Percentiles rank a stretch among this genome's conserved stretches.
Evolutionary conservation across 2,888 invertebrate species (phyloP).

Genomic region (Cephonodes hylas): DNA sequence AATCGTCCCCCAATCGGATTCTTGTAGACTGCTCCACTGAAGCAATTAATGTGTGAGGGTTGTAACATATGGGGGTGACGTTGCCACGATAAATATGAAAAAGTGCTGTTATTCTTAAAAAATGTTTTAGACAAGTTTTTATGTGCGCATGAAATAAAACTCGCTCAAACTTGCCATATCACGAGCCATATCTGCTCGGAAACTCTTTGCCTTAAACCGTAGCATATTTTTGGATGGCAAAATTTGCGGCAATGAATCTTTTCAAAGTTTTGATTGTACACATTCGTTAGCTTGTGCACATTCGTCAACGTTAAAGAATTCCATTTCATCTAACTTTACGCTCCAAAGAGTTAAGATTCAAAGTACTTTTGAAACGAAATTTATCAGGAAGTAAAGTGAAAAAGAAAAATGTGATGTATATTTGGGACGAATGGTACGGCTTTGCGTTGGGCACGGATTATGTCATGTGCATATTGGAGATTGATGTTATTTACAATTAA

Average conservation of each 20-base stretch:
- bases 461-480: not conserved
- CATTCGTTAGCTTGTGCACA: constrained; percentile 67
- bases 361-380: constrained; percentile 52
- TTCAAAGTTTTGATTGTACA: constrained; percentile 75
- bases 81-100: too few relatives aligned
- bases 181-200: constrained; percentile 44
- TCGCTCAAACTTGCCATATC: constrained; percentile 33
- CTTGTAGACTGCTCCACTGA: too few relatives aligned
- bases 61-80: too few relatives aligned
- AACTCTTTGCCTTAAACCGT: constrained; percentile 53
- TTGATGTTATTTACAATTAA: not conserved
- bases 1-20: too few relatives aligned
- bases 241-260: constrained; percentile 73
- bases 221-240: constrained; percentile 62
- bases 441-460: not conserved
- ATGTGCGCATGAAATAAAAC: constrained; percentile 50
- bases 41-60: too few relatives aligned
- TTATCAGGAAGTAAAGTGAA: constrained; percentile 37
- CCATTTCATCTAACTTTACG: constrained; percentile 59
- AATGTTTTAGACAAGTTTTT: not conserved
- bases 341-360: constrained; percentile 58
- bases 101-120: too few relatives aligned
- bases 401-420: constrained; percentile 1
- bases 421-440: not conserved
- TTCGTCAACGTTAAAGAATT: constrained; percentile 66